phyloP scores from a whole-genome alignment of 2,113 vertebrate genomes.

The Eretmochelys imbricata region DNA sequence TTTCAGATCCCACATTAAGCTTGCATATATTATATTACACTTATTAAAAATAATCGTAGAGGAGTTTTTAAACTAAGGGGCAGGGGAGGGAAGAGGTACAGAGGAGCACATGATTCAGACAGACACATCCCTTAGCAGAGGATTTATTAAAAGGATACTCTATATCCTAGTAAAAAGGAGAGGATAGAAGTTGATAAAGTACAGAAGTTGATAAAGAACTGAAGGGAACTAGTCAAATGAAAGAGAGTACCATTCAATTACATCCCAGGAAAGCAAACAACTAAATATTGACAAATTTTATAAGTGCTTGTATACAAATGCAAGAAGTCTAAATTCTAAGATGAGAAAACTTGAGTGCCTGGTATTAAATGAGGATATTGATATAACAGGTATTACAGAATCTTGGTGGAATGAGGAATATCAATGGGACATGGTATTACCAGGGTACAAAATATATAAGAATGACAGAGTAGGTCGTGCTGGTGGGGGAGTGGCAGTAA shows the following conservation, averaged over 20 bases:
- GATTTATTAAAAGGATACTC: not conserved
- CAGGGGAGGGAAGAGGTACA: not conserved
- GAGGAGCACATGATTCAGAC: not conserved
- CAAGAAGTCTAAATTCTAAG: not conserved
- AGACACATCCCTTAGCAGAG: not conserved
- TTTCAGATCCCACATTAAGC: not conserved
- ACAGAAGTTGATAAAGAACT: no score
- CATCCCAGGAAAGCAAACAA: not conserved
- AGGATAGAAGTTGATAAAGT: not conserved
- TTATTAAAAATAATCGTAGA: not conserved
- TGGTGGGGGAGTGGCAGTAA: not conserved
- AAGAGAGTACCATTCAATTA: not conserved
- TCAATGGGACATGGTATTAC: not conserved
- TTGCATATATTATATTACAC: accelerated
- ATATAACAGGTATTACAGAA: not conserved
- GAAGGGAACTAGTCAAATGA: not conserved
- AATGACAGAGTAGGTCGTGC: not conserved
- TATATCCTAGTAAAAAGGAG: not conserved
- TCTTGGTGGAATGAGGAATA: not conserved
- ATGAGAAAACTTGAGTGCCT: not conserved
- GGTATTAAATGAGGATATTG: not conserved
- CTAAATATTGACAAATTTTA: not conserved
- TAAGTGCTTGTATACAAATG: not conserved
- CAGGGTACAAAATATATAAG: not conserved
- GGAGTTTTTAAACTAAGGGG: not conserved